Evolutionary conservation across 2,888 invertebrate genomes (phyloP).

Genomic region (Malthinus flaveolus): DNA sequence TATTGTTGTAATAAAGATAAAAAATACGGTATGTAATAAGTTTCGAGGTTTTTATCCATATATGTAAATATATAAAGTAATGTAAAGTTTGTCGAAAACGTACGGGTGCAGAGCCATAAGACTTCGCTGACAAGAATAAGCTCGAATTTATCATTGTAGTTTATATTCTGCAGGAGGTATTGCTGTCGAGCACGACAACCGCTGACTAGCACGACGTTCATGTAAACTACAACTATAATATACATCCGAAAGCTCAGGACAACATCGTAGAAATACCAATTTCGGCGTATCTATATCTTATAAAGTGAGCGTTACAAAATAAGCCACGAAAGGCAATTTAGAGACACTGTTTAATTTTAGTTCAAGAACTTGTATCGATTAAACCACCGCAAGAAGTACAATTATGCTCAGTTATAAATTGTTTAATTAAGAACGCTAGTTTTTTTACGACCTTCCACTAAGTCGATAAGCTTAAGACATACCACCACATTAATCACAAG

Average conservation of each 20-base stretch:
- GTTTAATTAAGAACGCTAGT: no score
- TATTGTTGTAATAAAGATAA: slow-evolving; percentile 4
- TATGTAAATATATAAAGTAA: slow-evolving; percentile 16
- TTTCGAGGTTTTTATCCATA: slow-evolving; percentile 1
- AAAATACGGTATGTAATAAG: neutral
- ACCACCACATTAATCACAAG: slow-evolving; percentile 1
- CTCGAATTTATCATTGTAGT: slow-evolving; percentile 27
- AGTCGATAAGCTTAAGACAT: no score
- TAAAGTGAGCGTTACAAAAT: slow-evolving; percentile 9
- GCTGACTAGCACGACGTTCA: slow-evolving; percentile 26
- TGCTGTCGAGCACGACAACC: slow-evolving; percentile 25
- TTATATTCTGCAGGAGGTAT: slow-evolving; percentile 23
- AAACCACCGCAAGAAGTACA: no score
- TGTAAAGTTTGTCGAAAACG: slow-evolving; percentile 15
- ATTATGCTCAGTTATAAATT: no score
- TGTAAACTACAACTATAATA: slow-evolving; percentile 22
- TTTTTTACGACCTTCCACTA: no score
- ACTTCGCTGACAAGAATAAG: slow-evolving; percentile 24
- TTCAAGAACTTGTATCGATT: no score
- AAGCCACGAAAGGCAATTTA: slow-evolving; percentile 12
- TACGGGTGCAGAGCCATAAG: slow-evolving; percentile 17
- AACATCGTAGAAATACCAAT: slow-evolving; percentile 22
- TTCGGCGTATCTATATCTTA: slow-evolving; percentile 16
- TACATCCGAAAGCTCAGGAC: slow-evolving; percentile 17
- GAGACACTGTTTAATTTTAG: neutral